Percentiles rank a stretch among this genome's conserved stretches.
These are phyloP conservation scores for Ephestia elutella DNA, from an alignment of 1,140 invertebrate genomes.

Conservation along the genomic window DNA sequence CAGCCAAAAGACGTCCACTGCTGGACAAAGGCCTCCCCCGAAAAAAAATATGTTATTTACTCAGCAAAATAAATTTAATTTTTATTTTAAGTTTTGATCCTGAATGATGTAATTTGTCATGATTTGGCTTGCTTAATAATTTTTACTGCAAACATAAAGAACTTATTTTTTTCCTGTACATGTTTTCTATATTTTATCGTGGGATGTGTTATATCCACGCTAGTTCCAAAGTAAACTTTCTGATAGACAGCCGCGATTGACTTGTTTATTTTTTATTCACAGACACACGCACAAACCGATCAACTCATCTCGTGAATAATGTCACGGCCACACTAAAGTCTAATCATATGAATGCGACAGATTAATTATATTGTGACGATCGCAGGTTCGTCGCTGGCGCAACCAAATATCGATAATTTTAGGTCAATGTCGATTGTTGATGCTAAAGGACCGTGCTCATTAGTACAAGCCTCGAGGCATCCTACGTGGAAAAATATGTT, in stretches of 20 bases:
- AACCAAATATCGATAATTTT: slow-evolving; percentile 52
- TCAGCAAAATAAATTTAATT: too few species aligned
- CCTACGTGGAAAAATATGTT: background rate
- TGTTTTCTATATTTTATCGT: too few species aligned
- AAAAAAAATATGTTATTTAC: too few species aligned
- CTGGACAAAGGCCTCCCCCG: too few species aligned
- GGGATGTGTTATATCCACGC: too few species aligned
- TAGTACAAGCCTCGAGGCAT: background rate
- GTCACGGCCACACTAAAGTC: slow-evolving; percentile 15
- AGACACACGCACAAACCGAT: background rate
- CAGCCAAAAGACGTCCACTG: too few species aligned
- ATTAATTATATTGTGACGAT: slow-evolving; percentile 29
- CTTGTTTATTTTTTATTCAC: background rate
- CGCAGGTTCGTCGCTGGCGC: slow-evolving; percentile 36
- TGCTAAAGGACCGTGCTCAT: background rate
- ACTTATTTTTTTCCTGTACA: too few species aligned
- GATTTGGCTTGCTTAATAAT: too few species aligned
- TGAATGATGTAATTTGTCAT: too few species aligned
- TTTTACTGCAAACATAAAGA: too few species aligned
- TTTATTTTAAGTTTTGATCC: too few species aligned
- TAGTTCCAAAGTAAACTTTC: too few species aligned
- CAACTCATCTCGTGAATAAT: slow-evolving; percentile 11
- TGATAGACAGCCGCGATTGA: background rate
- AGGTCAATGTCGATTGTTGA: slow-evolving; percentile 56
- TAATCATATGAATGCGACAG: slow-evolving; percentile 25